Conservation (phyloP, 2,797 vertebrate genomes). For the Sylvia borin region DNA sequence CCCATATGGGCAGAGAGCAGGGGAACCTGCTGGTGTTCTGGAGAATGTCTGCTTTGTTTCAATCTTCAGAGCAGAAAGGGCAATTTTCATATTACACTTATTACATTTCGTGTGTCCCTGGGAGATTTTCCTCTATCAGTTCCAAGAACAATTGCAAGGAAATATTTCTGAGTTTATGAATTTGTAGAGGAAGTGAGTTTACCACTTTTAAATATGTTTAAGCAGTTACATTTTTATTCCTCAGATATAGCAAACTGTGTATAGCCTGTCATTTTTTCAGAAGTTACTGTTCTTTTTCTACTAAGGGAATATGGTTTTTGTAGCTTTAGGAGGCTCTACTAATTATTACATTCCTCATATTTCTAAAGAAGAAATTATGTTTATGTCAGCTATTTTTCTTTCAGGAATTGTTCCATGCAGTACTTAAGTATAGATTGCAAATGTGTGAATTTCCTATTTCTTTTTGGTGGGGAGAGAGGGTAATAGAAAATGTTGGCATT, state of each 20-base stretch:
- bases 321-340: background rate
- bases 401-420: background rate
- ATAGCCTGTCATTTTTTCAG: background rate
- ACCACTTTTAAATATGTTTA: conserved; percentile 9
- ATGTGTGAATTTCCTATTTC: background rate
- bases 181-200: conserved; percentile 36
- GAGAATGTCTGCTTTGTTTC: conserved; percentile 19
- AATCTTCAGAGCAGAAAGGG: conserved; percentile 1
- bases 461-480: background rate
- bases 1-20: background rate
- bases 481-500: background rate
- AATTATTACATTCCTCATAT: background rate
- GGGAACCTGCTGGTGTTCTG: conserved; percentile 43
- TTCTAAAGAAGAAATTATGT: conserved; percentile 13
- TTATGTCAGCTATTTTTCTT: conserved; percentile 24
- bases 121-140: conserved; percentile 31
- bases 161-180: conserved; percentile 42
- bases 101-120: background rate
- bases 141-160: conserved; percentile 49
- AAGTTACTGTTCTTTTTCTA: conserved; percentile 6
- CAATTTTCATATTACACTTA: conserved; percentile 29
- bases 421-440: background rate
- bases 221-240: conserved; percentile 9
- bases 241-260: background rate
- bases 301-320: background rate